Evolutionary conservation across 2,888 invertebrate species (phyloP), one percentile per base, ranked within the genome.

Genomic region (Dasypolia templi): DNA sequence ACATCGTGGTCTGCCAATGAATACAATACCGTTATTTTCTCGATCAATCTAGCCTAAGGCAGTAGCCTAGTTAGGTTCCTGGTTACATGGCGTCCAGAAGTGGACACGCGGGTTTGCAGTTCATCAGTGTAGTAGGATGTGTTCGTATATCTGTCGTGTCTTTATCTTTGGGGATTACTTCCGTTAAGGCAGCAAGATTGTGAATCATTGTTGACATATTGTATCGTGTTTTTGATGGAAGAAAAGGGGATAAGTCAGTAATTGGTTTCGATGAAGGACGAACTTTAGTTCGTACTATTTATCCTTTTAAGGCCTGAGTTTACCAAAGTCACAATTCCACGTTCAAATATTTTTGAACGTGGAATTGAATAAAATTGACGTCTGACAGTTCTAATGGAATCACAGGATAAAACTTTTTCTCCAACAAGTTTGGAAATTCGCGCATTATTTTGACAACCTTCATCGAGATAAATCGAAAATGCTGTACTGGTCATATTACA

Each of bases 1-100:
- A 78, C 85, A 85, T 75, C 59, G 72, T 59, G 69, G 79, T 72
- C 66, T 76, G 55, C 70, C 82, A 78, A 79, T 82, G 82, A 82
- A 76, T 72, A 49, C 51, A 79, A 42, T 65, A 61, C 84, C 65
- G 63, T 73, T 85, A 79, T 84, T 74, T 79, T 82, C 85, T 75
- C 61, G 63, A 81, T 84, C 74, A 75, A 72, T 86, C 70, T 69
- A 55, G 72, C 86, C 67, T 39, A 35, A 46, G 70, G 75, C 72
- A 74, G 44, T 81, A 74, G 59, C 59, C 74, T 84, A 81, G 73
- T 72, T 77, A 66, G 55, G 61, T 86, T 68, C 63, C 64, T 81
- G 62, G 68, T 53, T 81, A 29, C 42, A 56, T n/a, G 66, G 32
- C 35, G 58, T 22, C 46, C 56, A 70, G 65, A 70, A 65, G 66